Evolutionary conservation across 1,140 invertebrate genomes (phyloP).

Genomic region (Argopecten irradians): DNA sequence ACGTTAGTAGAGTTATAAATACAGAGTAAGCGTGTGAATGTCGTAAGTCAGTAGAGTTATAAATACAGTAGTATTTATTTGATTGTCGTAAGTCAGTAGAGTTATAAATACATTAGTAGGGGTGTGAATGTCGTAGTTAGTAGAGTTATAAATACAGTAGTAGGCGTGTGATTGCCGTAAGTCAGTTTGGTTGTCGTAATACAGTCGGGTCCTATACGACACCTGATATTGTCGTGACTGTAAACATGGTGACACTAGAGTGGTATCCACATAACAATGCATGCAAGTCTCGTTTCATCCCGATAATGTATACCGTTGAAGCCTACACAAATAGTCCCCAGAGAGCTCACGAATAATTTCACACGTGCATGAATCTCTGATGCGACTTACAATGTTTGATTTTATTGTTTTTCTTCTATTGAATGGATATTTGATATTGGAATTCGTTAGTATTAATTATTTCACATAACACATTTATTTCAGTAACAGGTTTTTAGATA

Average conservation of each 20-base stretch:
- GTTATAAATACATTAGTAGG: too few relatives aligned
- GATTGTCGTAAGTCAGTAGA: background rate
- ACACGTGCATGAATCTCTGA: background rate
- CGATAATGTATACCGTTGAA: background rate
- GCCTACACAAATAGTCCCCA: background rate
- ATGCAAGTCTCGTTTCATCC: background rate
- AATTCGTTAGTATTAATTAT: conserved; percentile 11
- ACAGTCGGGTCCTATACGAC: too few relatives aligned
- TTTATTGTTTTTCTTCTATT: conserved; percentile 8
- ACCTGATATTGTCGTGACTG: background rate
- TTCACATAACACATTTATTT: background rate
- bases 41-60: too few relatives aligned
- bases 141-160: too few relatives aligned
- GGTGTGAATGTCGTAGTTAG: too few relatives aligned
- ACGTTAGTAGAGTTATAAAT: too few relatives aligned
- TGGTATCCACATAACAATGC: background rate
- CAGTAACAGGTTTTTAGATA: background rate
- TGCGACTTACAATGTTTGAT: background rate
- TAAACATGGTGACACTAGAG: background rate
- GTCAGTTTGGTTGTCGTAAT: too few relatives aligned
- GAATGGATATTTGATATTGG: background rate
- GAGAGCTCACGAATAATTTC: background rate
- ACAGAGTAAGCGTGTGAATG: too few relatives aligned
- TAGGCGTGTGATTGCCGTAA: too few relatives aligned
- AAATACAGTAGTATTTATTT: too few relatives aligned